These are phyloP conservation scores for Brachystomella parvula DNA, from an alignment of 1,140 invertebrate species.

Conservation along the genomic window DNA sequence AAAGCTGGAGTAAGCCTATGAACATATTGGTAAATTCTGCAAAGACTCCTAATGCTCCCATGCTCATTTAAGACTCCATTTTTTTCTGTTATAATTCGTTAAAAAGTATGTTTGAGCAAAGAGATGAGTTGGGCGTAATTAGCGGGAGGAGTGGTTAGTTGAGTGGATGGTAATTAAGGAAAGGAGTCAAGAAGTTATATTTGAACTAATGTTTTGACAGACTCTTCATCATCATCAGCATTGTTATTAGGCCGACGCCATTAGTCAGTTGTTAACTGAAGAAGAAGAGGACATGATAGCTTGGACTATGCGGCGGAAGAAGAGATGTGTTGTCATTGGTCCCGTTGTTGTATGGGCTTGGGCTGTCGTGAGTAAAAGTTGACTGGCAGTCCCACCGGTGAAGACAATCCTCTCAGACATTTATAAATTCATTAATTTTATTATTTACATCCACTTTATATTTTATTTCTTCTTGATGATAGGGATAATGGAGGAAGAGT, in stretches of 20 bases:
- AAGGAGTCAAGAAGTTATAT: too few species aligned
- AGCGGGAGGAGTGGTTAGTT: too few species aligned
- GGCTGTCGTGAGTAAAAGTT: background rate
- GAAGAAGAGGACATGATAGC: background rate
- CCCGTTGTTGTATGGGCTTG: too few species aligned
- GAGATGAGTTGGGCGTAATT: too few species aligned
- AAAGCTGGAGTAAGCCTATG: too few species aligned
- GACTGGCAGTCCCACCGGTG: background rate
- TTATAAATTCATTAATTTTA: slow-evolving; percentile 10
- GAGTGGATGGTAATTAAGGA: too few species aligned
- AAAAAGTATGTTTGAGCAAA: too few species aligned
- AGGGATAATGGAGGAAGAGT: background rate
- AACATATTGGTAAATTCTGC: too few species aligned
- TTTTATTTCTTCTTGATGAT: too few species aligned
- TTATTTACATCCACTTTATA: background rate
- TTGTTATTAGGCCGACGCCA: slow-evolving; percentile 3
- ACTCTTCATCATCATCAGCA: background rate
- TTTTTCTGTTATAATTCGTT: too few species aligned
- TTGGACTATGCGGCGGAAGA: background rate
- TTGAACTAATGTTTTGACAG: slow-evolving; percentile 10
- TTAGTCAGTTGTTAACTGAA: background rate
- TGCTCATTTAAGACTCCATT: too few species aligned
- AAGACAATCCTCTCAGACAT: slow-evolving; percentile 2
- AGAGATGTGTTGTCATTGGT: background rate
- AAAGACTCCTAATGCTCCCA: too few species aligned